Evolutionary conservation across 1,140 invertebrate species (phyloP), one percentile per base, ranked within the genome.

Genomic region (Hyles euphorbiae): DNA sequence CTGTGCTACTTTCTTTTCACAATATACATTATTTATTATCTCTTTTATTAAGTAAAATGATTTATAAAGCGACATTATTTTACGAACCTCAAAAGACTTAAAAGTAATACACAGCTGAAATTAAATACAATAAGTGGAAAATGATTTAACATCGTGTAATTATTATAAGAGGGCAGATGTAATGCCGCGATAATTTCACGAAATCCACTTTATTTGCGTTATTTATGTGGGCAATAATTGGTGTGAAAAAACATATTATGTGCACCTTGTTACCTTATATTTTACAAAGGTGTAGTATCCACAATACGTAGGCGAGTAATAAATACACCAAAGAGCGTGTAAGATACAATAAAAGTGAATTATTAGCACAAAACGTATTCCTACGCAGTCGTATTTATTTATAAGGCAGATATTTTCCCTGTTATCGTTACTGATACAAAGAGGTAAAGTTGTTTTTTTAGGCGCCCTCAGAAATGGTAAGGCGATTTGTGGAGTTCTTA

Each of bases 311-410:
- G 81, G 79, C 80, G 76, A 74, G 81, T 76, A 72, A 88, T 88
- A 87, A 88, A 88, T 84, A 83, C 66, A 71, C 75, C 68, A 79
- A 83, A 84, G 78, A 83, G 79, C 81, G 81, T 76, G 78, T 81
- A 78, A 83, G 79, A 81, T 83, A 87, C 77, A 84, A 88, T 88
- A 88, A 88, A 88, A 86, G 78, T 87, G 85, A 88, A 78, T 87
- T 88, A 88, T 88, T 85, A 82, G 65, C 72, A 68, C 70, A 78
- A 81, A 81, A 78, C 81, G 72, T 74, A 83, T 83, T 81, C 71
- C 66, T 70, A 68, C 72, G 70, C 64, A 70, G 65, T 64, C 66
- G 71, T 70, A 69, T 74, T 67, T 73, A 65, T 71, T 67, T 73
- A 65, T 67, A 61, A 49, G 59, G 54, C 51, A 34, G 53, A 9